Percentiles rank a stretch among this genome's conserved stretches.
Conservation (phyloP, 2,113 vertebrate species). For the Calyptomena viridis region DNA sequence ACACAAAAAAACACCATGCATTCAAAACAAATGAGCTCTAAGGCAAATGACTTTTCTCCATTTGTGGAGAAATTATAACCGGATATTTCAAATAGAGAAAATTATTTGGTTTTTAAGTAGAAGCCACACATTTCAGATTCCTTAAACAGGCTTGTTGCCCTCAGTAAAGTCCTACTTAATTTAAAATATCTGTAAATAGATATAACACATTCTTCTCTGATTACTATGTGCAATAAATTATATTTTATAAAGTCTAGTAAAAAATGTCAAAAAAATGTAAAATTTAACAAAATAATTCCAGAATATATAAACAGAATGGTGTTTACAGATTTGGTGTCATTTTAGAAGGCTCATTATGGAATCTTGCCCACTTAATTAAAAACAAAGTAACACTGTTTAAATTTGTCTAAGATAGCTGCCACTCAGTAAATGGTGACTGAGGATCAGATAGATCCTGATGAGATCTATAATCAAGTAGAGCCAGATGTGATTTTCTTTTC, state of each 20-base stretch:
- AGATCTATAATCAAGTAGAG: no score
- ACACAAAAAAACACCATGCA: not conserved
- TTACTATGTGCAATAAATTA: not conserved
- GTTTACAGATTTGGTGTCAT: not conserved
- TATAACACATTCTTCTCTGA: not conserved
- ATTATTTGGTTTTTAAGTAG: not conserved
- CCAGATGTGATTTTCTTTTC: not conserved
- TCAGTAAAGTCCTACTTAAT: not conserved
- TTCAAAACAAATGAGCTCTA: conserved; percentile 8
- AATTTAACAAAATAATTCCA: not conserved
- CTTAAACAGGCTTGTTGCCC: not conserved
- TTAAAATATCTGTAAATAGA: not conserved
- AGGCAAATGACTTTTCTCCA: not conserved
- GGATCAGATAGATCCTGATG: not conserved
- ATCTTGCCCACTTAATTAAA: not conserved
- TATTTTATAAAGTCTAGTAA: not conserved
- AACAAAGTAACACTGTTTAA: not conserved
- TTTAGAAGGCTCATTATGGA: not conserved
- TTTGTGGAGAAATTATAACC: conserved; percentile 2
- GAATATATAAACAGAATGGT: not conserved
- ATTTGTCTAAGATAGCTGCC: not conserved
- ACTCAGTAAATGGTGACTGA: not conserved
- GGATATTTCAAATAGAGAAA: not conserved
- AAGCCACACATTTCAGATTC: not conserved
- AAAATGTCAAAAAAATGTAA: not conserved